phyloP scores from a whole-genome alignment of 2,797 vertebrate genomes.

The Danio kyathit region DNA sequence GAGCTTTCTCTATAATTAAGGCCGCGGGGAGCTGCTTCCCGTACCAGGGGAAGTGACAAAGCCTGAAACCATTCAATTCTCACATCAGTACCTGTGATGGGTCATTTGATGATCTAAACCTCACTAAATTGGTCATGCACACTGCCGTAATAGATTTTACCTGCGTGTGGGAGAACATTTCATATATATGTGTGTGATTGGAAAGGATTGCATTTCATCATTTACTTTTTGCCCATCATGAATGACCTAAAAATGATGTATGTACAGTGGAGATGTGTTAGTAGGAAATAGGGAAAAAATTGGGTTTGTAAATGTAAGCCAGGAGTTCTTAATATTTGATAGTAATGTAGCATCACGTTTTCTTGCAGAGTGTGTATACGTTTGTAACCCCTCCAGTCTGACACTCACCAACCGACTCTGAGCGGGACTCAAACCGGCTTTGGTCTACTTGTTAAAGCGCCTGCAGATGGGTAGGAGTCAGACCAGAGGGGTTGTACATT shows the following conservation, averaged over 20 bases:
- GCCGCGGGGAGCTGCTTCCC: slow-evolving; percentile 74
- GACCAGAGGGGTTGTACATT: too few species aligned
- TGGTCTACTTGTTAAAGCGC: too few species aligned
- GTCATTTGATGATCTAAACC: slow-evolving; percentile 36
- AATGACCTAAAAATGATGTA: background rate
- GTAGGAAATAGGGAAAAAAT: background rate
- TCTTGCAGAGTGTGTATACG: background rate
- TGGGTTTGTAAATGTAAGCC: slow-evolving; percentile 10
- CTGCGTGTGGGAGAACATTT: background rate
- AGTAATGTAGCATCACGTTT: background rate
- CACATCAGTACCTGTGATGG: slow-evolving; percentile 47
- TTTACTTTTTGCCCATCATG: background rate
- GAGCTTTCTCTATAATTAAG: slow-evolving; percentile 71
- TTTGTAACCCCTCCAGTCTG: background rate
- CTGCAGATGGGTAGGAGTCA: too few species aligned
- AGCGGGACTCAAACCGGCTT: too few species aligned
- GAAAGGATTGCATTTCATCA: background rate
- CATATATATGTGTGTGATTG: background rate
- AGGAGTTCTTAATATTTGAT: background rate
- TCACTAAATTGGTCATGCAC: slow-evolving; percentile 29
- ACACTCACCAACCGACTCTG: too few species aligned
- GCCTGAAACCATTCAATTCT: slow-evolving; percentile 57
- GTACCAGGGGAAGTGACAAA: slow-evolving; percentile 57
- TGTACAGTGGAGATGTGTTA: background rate
- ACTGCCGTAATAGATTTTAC: background rate